Base-by-base conservation (phyloP, 1,140 invertebrate species). In the Drosophila jambulina region DNA sequence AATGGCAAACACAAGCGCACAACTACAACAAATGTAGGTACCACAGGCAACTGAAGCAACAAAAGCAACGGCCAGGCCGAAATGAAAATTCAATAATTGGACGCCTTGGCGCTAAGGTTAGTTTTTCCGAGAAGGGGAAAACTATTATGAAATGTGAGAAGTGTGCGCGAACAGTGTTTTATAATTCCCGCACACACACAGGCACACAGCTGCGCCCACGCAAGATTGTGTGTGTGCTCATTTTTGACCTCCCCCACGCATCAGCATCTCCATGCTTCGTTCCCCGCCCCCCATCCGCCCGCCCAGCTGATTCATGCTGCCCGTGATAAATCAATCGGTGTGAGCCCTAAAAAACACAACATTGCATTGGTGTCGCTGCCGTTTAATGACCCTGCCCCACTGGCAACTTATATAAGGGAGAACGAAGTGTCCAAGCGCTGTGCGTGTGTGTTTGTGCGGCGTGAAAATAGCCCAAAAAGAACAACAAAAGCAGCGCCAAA, bases 301-400 rank as follows among this genome's bases (percentile, higher is more conserved):
- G 25, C 21, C 68, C 86, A 88, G 86, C 85, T 88, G 86, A 88
- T 88, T 88, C 85, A 87, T 76, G 72, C 46, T 63, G 58, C 40
- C 54, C 29, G 46, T 29, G 54, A 59, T 78, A 60, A 88, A 83
- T 71, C 78, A 69, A 75, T 70, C 64, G 12, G 23, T 61, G 21
- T 62, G 43, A 58, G 48, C 42, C 32, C n/a, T 60, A 51, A 69
- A 75, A 61, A 46, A 42, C 23, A 38, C 48, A 68, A 61, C 60
- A 64, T 74, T 61, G 61, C 65, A 68, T 62, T 59, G 54, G 78
- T 87, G 81, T 85, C 78, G 54, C 77, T 88, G 81, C 81, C 78
- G 86, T 80, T 49, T 91, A 82, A 91, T 90, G 85, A 90, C 85
- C 85, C 85, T 90, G 85, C 85, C 78, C 86, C 86, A 90, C 79